phyloP scores from a whole-genome alignment of 2,888 invertebrate species.

The Cheilosia variabilis region DNA sequence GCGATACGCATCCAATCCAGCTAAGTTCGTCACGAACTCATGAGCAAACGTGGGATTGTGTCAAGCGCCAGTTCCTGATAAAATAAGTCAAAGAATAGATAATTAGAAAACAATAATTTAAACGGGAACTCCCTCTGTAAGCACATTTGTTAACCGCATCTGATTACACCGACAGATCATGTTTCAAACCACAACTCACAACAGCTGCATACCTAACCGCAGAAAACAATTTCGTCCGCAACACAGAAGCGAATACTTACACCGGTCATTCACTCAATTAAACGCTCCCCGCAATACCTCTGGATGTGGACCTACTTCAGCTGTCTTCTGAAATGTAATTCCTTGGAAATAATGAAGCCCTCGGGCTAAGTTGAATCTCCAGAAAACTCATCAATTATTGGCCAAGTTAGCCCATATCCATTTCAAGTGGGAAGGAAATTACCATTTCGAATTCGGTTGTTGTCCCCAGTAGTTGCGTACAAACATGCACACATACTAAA shows the following conservation, averaged over 20 bases:
- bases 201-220: background rate
- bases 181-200: background rate
- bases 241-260: background rate
- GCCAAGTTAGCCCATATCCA: background rate
- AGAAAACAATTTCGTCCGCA: too few species aligned
- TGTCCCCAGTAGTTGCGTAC: background rate
- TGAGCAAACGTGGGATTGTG: too few species aligned
- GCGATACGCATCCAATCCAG: too few species aligned
- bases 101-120: too few species aligned
- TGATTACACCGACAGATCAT: too few species aligned
- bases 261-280: constrained; percentile 14
- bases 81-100: too few species aligned
- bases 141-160: too few species aligned
- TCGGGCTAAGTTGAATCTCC: constrained; percentile 7
- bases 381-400: constrained; percentile 37
- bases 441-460: constrained; percentile 20
- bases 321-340: constrained; percentile 5
- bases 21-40: too few species aligned
- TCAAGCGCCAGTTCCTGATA: too few species aligned
- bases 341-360: constrained; percentile 30
- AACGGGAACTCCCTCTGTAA: too few species aligned
- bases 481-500: background rate
- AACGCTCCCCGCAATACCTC: background rate
- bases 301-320: background rate
- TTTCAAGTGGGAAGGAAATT: constrained; percentile 9